Percentiles rank a stretch among this genome's conserved stretches.
phyloP scores from a whole-genome alignment of 2,888 invertebrate genomes.

The Rhynchonema sp. region DNA sequence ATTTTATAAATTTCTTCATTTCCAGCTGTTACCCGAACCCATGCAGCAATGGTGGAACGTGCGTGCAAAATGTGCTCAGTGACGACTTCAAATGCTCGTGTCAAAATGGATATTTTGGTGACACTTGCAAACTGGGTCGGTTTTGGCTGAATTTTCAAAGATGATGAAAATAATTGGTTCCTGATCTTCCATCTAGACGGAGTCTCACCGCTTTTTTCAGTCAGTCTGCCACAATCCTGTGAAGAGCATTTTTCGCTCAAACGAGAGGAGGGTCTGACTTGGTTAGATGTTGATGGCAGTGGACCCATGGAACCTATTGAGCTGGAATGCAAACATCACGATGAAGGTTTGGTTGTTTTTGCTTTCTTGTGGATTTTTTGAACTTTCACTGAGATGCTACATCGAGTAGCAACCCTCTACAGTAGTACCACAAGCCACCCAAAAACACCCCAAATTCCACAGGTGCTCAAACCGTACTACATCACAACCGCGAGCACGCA shows the following conservation, averaged over 20 bases:
- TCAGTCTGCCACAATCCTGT: not conserved
- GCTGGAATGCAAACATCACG: not conserved
- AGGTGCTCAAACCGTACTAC: not conserved
- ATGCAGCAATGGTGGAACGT: not conserved
- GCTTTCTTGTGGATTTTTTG: no score
- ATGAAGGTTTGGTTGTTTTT: not conserved
- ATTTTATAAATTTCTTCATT: not conserved
- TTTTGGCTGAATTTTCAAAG: no score
- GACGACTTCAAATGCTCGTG: not conserved
- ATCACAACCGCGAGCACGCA: not conserved
- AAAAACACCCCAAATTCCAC: no score
- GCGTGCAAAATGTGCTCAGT: not conserved
- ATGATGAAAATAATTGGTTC: no score
- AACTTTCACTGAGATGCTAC: no score
- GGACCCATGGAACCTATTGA: not conserved
- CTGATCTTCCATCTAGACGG: no score
- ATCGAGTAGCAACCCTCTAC: no score
- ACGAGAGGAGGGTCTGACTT: no score
- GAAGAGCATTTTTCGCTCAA: not conserved
- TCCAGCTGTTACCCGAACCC: not conserved
- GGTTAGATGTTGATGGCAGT: no score
- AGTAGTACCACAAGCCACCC: no score
- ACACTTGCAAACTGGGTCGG: not conserved
- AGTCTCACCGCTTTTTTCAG: not conserved
- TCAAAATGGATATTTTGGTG: not conserved